These are phyloP conservation scores for Trichomycterus rosablanca DNA, from an alignment of 2,113 vertebrate species.

Conservation along the genomic window DNA sequence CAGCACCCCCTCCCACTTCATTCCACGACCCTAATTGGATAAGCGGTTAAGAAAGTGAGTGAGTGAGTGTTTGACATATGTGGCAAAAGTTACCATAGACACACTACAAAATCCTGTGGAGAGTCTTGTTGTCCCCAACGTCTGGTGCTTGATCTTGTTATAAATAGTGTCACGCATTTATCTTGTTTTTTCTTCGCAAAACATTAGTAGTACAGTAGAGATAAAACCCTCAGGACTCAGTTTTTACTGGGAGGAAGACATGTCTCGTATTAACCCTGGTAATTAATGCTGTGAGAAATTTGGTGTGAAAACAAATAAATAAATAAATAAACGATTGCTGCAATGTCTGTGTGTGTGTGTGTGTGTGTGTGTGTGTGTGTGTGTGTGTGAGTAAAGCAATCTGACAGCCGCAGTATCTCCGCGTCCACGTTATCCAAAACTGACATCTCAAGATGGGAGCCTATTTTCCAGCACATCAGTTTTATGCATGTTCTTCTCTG, in stretches of 20 bases:
- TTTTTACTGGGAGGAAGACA: constrained; percentile 9
- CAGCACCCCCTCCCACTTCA: too few species aligned
- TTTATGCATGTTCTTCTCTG: background rate
- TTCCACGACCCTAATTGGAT: too few species aligned
- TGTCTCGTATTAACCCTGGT: constrained; percentile 35
- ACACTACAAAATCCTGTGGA: too few species aligned
- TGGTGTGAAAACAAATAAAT: constrained; percentile 5
- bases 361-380: background rate
- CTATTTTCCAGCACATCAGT: background rate
- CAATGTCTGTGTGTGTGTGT: too few species aligned
- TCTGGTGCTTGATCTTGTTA: too few species aligned
- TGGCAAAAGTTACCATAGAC: too few species aligned
- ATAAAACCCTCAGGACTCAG: constrained; percentile 16
- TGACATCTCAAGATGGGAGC: background rate
- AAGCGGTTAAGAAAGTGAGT: too few species aligned
- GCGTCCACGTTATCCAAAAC: background rate
- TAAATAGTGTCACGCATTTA: too few species aligned
- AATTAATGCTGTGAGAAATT: constrained; percentile 38
- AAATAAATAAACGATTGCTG: too few species aligned
- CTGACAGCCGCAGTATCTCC: background rate
- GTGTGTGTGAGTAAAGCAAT: constrained; percentile 9
- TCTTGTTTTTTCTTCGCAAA: constrained; percentile 36
- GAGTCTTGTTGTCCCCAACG: too few species aligned
- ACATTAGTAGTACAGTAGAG: constrained; percentile 27
- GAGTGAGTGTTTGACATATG: too few species aligned